These are phyloP conservation scores for Podilymbus podiceps DNA, from an alignment of 2,113 vertebrate species.

Conservation along the genomic window DNA sequence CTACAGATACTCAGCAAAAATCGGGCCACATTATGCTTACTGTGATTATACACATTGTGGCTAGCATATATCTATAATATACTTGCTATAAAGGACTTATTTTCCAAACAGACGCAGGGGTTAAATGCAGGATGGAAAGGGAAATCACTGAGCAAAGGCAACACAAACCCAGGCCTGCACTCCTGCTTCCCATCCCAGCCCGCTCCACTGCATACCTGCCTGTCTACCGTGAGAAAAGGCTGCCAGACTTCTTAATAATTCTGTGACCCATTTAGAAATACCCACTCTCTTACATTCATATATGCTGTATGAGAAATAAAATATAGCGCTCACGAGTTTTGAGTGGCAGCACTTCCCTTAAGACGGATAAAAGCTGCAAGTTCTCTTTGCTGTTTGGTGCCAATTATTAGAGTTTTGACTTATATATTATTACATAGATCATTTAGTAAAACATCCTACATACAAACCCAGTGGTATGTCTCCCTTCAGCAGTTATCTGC, in stretches of 20 bases:
- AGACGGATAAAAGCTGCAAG: slow-evolving; percentile 50
- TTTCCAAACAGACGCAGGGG: slow-evolving; percentile 5
- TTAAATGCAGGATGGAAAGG: background rate
- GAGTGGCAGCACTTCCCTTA: slow-evolving; percentile 53
- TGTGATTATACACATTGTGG: slow-evolving; percentile 1
- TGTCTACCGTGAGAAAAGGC: background rate
- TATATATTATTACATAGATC: slow-evolving; percentile 57
- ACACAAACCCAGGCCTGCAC: background rate
- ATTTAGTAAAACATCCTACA: slow-evolving; percentile 60
- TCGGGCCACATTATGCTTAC: background rate
- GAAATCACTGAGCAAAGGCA: background rate
- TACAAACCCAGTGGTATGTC: background rate
- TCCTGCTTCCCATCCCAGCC: background rate
- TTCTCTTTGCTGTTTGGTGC: slow-evolving; percentile 52
- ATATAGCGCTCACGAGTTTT: background rate
- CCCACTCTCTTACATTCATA: slow-evolving; percentile 13
- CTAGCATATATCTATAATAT: background rate
- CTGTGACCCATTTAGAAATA: slow-evolving; percentile 43
- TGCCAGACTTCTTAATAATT: slow-evolving; percentile 21
- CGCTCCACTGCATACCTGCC: background rate
- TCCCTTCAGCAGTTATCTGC: background rate
- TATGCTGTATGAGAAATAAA: slow-evolving; percentile 58
- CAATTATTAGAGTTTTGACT: slow-evolving; percentile 56
- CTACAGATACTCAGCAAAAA: slow-evolving; percentile 9
- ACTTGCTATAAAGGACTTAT: background rate